Percentiles rank a stretch among this genome's conserved stretches.
Conservation (phyloP, 2,888 invertebrate species). For the Spialia ferax region DNA sequence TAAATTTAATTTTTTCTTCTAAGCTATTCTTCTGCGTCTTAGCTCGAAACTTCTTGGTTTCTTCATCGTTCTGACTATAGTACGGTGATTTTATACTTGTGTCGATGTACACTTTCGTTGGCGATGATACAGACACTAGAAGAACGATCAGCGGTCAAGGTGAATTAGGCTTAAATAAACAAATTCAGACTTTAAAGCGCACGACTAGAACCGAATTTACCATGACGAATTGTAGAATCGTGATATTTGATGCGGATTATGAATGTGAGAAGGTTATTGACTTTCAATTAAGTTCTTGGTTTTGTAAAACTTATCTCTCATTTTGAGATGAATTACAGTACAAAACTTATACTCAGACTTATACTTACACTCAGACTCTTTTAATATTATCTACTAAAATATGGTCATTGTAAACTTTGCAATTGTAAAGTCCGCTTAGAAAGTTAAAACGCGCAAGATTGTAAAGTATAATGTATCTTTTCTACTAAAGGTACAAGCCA, state of each 20-base stretch:
- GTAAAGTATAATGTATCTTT: slow-evolving; percentile 12
- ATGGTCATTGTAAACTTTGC: slow-evolving; percentile 21
- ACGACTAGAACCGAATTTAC: slow-evolving; percentile 26
- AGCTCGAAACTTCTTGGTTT: slow-evolving; percentile 49
- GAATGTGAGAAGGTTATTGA: slow-evolving; percentile 40
- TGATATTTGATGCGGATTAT: slow-evolving; percentile 39
- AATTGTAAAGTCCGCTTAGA: slow-evolving; percentile 15
- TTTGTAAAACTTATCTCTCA: neutral
- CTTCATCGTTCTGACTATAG: slow-evolving; percentile 80
- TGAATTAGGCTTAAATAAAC: slow-evolving; percentile 44
- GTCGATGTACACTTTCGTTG: slow-evolving; percentile 84
- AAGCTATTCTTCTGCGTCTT: slow-evolving; percentile 43
- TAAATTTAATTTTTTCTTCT: slow-evolving; percentile 62
- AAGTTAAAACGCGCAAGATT: slow-evolving; percentile 25
- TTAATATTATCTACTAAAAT: slow-evolving; percentile 10
- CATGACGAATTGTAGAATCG: slow-evolving; percentile 39
- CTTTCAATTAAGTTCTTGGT: slow-evolving; percentile 9
- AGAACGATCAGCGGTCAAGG: slow-evolving; percentile 60
- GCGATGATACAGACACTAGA: slow-evolving; percentile 86
- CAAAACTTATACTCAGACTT: slow-evolving; percentile 24
- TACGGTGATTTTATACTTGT: slow-evolving; percentile 73
- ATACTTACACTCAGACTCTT: slow-evolving; percentile 15
- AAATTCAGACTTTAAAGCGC: slow-evolving; percentile 35
- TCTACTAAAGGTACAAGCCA: neutral
- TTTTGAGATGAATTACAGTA: neutral